A percentile compares a stretch with the other conserved stretches of the same genome.
Conservation (phyloP, 2,113 vertebrate genomes). For the Megatriorchis doriae region DNA sequence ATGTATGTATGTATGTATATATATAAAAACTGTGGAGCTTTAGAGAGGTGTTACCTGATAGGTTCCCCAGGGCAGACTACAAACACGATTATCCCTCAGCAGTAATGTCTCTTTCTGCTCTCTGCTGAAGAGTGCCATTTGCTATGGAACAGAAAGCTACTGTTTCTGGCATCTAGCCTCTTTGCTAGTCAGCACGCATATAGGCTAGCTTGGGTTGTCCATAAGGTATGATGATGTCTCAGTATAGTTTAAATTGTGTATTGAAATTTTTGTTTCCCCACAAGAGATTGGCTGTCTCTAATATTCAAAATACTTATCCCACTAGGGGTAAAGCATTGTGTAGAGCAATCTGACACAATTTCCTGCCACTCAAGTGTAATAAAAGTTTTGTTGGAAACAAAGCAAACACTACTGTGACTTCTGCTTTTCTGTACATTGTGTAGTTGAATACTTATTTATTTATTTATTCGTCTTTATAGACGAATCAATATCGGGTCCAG, state of each 20-base stretch:
- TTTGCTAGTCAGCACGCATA: neutral
- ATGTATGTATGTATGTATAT: rapidly evolving
- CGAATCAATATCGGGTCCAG: slow-evolving; percentile 84
- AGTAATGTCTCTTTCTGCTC: neutral
- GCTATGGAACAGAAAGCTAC: neutral
- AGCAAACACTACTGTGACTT: neutral
- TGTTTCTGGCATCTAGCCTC: neutral
- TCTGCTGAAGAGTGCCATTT: neutral
- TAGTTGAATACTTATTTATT: neutral
- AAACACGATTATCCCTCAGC: neutral
- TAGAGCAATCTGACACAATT: slow-evolving; percentile 39
- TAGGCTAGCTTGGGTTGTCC: neutral
- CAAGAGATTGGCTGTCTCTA: neutral
- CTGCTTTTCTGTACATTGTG: neutral
- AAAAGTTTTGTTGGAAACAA: neutral
- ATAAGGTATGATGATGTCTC: neutral
- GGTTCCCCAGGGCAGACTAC: neutral
- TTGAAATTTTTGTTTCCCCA: neutral
- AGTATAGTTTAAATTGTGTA: neutral
- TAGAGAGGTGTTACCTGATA: neutral
- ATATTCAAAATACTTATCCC: neutral
- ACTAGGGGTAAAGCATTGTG: neutral
- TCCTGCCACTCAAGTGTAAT: neutral
- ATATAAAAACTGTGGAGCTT: neutral
- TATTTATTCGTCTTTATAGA: slow-evolving; percentile 62